Evolutionary conservation across 2,113 vertebrate genomes (phyloP).

Genomic region (Cyanoderma ruficeps): DNA sequence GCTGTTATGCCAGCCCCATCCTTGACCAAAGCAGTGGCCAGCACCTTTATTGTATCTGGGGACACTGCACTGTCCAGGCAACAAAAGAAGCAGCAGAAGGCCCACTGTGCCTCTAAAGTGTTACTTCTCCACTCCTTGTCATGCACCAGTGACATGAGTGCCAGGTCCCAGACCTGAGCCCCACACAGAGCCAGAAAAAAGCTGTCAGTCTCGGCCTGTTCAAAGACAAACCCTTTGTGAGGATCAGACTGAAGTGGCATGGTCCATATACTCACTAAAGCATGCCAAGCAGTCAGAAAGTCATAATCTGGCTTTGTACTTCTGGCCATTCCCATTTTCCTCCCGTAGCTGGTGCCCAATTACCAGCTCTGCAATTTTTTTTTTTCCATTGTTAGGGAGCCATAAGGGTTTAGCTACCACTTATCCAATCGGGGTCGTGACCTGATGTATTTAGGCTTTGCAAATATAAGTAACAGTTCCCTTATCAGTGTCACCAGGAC

Average conservation of each 20-base stretch:
- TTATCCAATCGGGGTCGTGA: constrained; percentile 80
- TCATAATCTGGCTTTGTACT: constrained; percentile 72
- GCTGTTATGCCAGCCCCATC: constrained; percentile 80
- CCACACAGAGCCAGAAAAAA: constrained; percentile 74
- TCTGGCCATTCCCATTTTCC: constrained; percentile 67
- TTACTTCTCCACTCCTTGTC: constrained; percentile 73
- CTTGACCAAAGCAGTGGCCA: constrained; percentile 78
- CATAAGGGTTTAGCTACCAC: constrained; percentile 79
- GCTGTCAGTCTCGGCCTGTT: constrained; percentile 81
- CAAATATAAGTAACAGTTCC: constrained; percentile 74
- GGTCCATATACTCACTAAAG: constrained; percentile 76
- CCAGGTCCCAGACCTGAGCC: constrained; percentile 62
- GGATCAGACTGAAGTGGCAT: constrained; percentile 74
- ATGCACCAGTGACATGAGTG: constrained; percentile 80
- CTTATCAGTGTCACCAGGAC: constrained; percentile 79
- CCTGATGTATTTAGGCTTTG: constrained; percentile 77
- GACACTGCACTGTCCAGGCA: constrained; percentile 67
- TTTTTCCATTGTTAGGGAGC: constrained; percentile 62
- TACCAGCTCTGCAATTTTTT: constrained; percentile 66
- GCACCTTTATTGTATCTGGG: constrained; percentile 78
- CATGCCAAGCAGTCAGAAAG: constrained; percentile 73
- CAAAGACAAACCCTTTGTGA: constrained; percentile 79
- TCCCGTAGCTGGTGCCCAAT: constrained; percentile 59
- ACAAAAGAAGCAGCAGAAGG: constrained; percentile 60
- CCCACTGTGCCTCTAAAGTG: constrained; percentile 74